Evolutionary conservation across 1,140 invertebrate genomes (phyloP).

Genomic region (Drosophila sulfurigaster): DNA sequence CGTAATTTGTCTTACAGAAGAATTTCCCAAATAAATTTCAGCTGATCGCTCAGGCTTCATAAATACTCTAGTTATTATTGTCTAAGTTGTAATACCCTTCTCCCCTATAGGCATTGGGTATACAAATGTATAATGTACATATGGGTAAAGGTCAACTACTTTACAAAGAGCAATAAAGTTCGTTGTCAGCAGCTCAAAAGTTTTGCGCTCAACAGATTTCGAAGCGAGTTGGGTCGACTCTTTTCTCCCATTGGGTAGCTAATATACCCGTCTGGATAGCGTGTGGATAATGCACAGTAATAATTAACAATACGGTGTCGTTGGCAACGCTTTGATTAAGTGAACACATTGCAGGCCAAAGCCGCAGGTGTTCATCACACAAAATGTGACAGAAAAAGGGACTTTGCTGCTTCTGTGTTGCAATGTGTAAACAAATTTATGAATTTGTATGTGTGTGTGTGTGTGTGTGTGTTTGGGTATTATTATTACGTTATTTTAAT

Average conservation of each 20-base stretch:
- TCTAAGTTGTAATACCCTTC: no score
- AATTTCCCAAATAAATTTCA: no score
- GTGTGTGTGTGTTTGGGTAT: background rate
- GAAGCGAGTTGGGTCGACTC: no score
- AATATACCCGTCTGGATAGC: background rate
- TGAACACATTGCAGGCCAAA: slow-evolving; percentile 12
- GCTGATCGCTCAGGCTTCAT: no score
- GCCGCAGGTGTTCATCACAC: slow-evolving; percentile 19
- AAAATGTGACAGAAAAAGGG: slow-evolving; percentile 1
- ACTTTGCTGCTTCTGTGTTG: background rate
- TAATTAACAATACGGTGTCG: slow-evolving; percentile 33
- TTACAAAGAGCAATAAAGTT: no score
- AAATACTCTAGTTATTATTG: no score
- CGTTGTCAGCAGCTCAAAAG: no score
- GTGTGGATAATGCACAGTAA: background rate
- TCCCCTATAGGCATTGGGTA: no score
- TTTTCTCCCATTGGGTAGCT: background rate
- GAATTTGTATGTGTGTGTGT: background rate
- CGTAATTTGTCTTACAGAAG: no score
- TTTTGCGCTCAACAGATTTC: no score
- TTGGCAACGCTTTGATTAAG: slow-evolving; percentile 26
- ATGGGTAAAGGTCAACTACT: no score
- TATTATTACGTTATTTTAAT: slow-evolving; percentile 50
- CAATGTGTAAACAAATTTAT: background rate
- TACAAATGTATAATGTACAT: no score